Evolutionary conservation across 1,140 invertebrate genomes (phyloP), one percentile per base, ranked within the genome.

Genomic region (Monomorium pharaonis): DNA sequence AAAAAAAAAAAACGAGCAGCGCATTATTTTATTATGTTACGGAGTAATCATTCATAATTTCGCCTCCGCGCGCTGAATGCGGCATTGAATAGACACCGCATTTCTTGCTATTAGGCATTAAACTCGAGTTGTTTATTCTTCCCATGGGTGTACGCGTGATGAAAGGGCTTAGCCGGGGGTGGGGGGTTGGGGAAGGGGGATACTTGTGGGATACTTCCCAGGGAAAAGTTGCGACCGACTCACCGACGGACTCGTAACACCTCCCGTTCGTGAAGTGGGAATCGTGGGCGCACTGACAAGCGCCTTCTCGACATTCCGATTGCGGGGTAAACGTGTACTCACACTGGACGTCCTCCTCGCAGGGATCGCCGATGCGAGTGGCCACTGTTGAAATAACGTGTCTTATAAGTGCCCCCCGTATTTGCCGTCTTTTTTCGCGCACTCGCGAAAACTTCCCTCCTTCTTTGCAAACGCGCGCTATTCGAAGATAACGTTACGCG

Each of bases 171-270:
- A 24, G 18, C 2, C 16, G 4, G 49, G 24, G n/a, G n/a, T n/a
- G n/a, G n/a, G n/a, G n/a, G n/a, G n/a, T n/a, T n/a, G n/a, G n/a
- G n/a, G n/a, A n/a, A n/a, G n/a, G n/a, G n/a, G n/a, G n/a, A n/a
- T n/a, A 37, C 18, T 54, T 72, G 51, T 72, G 51, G n/a, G 51
- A 74, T 47, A 47, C 16, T 74, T 83, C 67, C 18, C 27, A 60
- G 33, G n/a, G 85, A 87, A 87, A 84, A 33, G 37, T 30, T 42
- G 7, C 21, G 42, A 47, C 24, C n/a, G 7, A 77, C 89, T 91
- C 84, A 95, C 94, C 93, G 37, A 93, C 89, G 30, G 93, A 91
- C 87, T 89, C 72, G 90, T 94, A 93, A 89, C 94, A 95, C 54
- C 89, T 91, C 54, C 91, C 83, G 9, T 91, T 87, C 42, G 72